Conservation (phyloP, 2,888 invertebrate genomes). For the Balanococcus diminutus region DNA sequence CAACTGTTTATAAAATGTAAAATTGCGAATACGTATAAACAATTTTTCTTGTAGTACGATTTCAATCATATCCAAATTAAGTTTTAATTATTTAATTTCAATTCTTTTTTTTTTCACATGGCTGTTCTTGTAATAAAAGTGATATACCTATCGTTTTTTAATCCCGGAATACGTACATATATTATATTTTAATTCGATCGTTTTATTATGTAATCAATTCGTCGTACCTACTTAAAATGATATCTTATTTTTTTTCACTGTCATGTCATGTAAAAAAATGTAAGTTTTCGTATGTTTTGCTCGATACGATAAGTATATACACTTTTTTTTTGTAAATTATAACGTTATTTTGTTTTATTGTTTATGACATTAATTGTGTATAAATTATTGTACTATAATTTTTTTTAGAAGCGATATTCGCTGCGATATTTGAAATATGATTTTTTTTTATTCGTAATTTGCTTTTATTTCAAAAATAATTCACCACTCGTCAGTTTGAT, state of each 20-base stretch:
- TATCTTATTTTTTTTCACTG: background rate
- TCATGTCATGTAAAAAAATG: background rate
- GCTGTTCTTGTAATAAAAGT: background rate
- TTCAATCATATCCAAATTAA: background rate
- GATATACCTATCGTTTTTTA: background rate
- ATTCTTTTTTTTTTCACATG: background rate
- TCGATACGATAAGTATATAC: background rate
- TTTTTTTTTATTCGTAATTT: background rate
- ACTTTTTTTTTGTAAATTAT: background rate
- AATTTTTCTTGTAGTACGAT: background rate
- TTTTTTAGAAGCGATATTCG: background rate
- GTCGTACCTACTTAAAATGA: background rate
- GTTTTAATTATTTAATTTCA: background rate
- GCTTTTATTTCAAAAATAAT: background rate
- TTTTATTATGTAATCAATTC: background rate
- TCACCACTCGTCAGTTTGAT: too few relatives aligned
- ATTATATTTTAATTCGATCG: background rate
- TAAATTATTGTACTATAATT: slow-evolving; percentile 6
- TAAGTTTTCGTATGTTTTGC: background rate
- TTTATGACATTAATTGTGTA: background rate
- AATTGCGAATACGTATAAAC: background rate
- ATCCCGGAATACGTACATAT: background rate
- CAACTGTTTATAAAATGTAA: background rate
- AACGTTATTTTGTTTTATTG: background rate
- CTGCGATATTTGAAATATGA: slow-evolving; percentile 5